phyloP scores from a whole-genome alignment of 2,888 invertebrate species.

The Microdon myrmicae region DNA sequence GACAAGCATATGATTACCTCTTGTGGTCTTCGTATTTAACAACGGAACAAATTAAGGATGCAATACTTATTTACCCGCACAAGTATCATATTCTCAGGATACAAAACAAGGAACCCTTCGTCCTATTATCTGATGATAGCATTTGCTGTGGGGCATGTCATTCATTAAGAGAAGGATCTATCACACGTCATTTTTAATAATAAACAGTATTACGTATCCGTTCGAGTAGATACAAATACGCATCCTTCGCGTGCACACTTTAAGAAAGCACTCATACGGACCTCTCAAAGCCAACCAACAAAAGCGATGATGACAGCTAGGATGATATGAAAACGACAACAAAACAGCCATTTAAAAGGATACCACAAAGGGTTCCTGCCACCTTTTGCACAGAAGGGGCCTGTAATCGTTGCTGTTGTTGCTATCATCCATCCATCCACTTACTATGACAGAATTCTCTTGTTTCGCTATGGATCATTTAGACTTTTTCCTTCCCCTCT shows the following conservation, averaged over 20 bases:
- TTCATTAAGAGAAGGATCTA: conserved; percentile 47
- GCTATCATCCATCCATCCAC: conserved; percentile 16
- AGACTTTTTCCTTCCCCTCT: too few relatives aligned
- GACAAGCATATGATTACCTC: too few relatives aligned
- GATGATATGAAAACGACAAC: conserved; percentile 42
- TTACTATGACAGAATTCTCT: conserved; percentile 1
- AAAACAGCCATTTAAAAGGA: conserved; percentile 37
- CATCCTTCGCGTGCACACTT: too few relatives aligned
- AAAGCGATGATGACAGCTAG: conserved; percentile 20
- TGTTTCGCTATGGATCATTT: too few relatives aligned
- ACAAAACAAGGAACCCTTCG: too few relatives aligned
- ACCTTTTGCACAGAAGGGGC: conserved; percentile 32
- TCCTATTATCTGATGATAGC: conserved; percentile 24
- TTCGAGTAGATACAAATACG: not conserved
- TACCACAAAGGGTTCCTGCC: conserved; percentile 36
- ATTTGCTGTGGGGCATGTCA: conserved; percentile 29
- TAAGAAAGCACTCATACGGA: conserved; percentile 21
- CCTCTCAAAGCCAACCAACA: conserved; percentile 22
- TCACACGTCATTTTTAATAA: conserved; percentile 39
- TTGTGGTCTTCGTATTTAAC: too few relatives aligned
- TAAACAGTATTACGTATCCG: conserved; percentile 26
- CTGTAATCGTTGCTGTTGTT: conserved; percentile 27
- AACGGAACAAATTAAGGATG: too few relatives aligned
- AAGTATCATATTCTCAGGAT: too few relatives aligned
- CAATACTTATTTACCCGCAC: too few relatives aligned